phyloP scores from a whole-genome alignment of 2,888 invertebrate species.

The Trilocha varians region DNA sequence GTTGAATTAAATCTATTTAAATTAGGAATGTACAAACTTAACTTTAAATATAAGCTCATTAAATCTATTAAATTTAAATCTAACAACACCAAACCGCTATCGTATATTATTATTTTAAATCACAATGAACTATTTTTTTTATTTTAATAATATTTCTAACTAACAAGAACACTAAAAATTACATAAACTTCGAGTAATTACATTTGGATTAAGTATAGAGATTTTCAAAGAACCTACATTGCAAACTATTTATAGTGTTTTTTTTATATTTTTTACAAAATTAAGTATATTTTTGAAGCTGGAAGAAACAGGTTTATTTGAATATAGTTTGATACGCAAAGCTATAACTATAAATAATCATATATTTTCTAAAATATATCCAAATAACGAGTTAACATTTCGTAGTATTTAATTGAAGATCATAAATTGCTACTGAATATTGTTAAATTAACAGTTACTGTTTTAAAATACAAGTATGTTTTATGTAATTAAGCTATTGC shows the following conservation, averaged over 20 bases:
- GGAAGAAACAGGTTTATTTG: background rate
- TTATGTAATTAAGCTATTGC: too few relatives aligned
- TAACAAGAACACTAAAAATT: constrained; percentile 1
- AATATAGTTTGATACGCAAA: background rate
- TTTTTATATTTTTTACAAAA: background rate
- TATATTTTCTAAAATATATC: background rate
- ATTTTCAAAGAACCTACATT: too few relatives aligned
- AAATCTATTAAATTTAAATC: constrained; percentile 16
- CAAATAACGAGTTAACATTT: background rate
- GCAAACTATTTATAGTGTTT: background rate
- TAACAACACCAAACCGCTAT: constrained; percentile 17
- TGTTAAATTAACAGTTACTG: too few relatives aligned
- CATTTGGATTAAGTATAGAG: too few relatives aligned
- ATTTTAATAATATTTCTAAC: background rate
- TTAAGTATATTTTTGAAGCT: background rate
- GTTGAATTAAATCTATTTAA: constrained; percentile 21
- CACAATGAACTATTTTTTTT: background rate
- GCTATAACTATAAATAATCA: background rate
- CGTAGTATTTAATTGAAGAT: too few relatives aligned
- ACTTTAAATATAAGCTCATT: constrained; percentile 23
- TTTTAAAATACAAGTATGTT: too few relatives aligned
- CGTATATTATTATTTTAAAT: constrained; percentile 6
- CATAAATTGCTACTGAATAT: too few relatives aligned
- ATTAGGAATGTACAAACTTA: constrained; percentile 63
- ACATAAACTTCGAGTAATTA: too few relatives aligned